Base-by-base conservation (phyloP, 2,797 vertebrate genomes). In the Danio albolineatus region DNA sequence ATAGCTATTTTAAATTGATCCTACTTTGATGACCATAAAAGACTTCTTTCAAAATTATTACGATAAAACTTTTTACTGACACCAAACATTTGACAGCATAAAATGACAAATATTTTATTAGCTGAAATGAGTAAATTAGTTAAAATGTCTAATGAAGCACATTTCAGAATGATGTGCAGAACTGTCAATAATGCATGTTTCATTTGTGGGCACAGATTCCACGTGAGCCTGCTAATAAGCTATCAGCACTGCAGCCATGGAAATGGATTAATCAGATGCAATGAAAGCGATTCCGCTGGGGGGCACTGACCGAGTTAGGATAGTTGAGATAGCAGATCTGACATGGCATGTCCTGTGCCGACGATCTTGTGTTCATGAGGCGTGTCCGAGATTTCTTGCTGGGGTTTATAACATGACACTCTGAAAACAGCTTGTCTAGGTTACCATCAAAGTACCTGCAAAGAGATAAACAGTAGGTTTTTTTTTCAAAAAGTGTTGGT, bases 271-370 rank as follows among this genome's bases (percentile, higher is more conserved):
- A 61, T 77, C 38, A 67, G 75, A 64, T 10, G 69, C 19, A 74
- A 59, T 4, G 41, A 67, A 67, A 62, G 43, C 2, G n/a, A 16
- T n/a, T 62, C 6, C 43, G 12, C 16, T 56, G 51, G 6, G 56
- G 66, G 17, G 48, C 82, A 97, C 98, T 97, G 86, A 99, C 98
- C 83, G 98, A 95, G 91, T 99, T 99, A 79, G 97, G 98, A 89
- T 99, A 99, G 93, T 99, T 99, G 91, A 99, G 94, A 89, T 98
- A 99, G 94, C 98, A 99, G 91, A 99, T 99, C 93, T 99, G 97
- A 95, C 98, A 99, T 86, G 97, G 96, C 96, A 99, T 96, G 88
- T 99, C 98, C 93, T 99, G 98, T 85, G 97, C 96, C 38, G 98
- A 97, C 12, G 98, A 99, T 87, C 98, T 95, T 73, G 98, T 99